Evolutionary conservation across 2,113 vertebrate species (phyloP), one percentile per base, ranked within the genome.

Genomic region (Motacilla tschutschensis): DNA sequence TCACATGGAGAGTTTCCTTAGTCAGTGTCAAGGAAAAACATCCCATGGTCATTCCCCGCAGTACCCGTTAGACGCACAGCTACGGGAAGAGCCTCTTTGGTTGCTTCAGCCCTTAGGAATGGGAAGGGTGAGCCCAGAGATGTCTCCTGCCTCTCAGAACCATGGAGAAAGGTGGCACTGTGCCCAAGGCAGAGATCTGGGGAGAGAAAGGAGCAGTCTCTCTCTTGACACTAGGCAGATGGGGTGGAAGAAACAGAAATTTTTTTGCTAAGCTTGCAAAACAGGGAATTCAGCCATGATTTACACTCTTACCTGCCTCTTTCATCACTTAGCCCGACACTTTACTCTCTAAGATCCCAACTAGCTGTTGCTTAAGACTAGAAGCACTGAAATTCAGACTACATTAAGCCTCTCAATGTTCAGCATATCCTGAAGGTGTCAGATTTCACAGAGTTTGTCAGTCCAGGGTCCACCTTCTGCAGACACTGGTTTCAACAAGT

Each of bases 241-340:
- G 58, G 47, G n/a, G 33, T 75, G 22, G 41, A 91, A 88, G 58
- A 81, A 82, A 26, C 16, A 9, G 17, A 69, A 2, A 6, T 14
- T 67, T 82, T 83, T 85, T 60, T 38, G 6, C 75, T 55, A 66
- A 73, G 40, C 36, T 85, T 87, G 53, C 17, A 63, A 87, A 91
- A 47, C 40, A 51, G 40, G 38, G 24, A 90, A 76, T 79, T 88
- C 53, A 79, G 40, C 6, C 59, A 87, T 67, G 47, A 74, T 89
- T 93, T 85, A 41, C 60, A 35, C 41, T 51, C 55, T 77, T 66
- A 90, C 64, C 79, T 88, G 59, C n/a, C 72, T 90, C 79, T 88
- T 84, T 70, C 17, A 0, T 59, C 76, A 51, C 75, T 82, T 82
- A 74, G 79, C 54, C 64, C 1, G 2, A 73, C 71, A 58, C 40